Percentiles rank a stretch among this genome's conserved stretches.
These are phyloP conservation scores for Crypturellus undulatus DNA, from an alignment of 2,113 vertebrate genomes.

Conservation along the genomic window DNA sequence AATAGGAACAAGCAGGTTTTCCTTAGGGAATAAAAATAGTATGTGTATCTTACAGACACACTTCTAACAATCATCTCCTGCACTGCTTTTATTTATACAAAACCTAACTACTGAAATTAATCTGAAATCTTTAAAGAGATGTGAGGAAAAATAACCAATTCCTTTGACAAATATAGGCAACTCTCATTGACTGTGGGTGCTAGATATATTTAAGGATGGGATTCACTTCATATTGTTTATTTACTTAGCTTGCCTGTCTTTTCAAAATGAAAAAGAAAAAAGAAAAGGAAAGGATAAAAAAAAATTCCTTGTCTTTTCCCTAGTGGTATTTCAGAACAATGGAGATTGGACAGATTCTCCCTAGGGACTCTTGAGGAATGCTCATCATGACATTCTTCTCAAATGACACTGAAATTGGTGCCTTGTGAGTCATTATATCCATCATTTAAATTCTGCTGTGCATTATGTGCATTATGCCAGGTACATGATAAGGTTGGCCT, in stretches of 20 bases:
- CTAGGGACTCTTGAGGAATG: not conserved
- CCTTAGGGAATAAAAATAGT: not conserved
- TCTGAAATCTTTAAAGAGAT: not conserved
- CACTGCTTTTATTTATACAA: not conserved
- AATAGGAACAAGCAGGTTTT: not conserved
- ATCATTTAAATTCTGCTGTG: not conserved
- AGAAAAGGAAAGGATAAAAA: not conserved
- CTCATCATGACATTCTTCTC: not conserved
- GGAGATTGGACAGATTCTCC: not conserved
- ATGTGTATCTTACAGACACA: not conserved
- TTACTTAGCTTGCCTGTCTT: not conserved
- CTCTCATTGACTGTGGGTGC: not conserved
- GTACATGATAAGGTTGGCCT: not conserved
- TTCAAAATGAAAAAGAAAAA: accelerated
- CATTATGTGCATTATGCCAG: not conserved
- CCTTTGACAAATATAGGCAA: not conserved
- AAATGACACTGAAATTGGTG: not conserved
- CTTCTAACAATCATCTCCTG: not conserved
- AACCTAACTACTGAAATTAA: not conserved
- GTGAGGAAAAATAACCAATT: not conserved
- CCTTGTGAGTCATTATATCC: conserved; percentile 2
- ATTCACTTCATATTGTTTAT: not conserved
- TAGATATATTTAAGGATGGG: not conserved
- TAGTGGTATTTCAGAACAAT: not conserved
- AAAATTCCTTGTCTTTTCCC: not conserved